Conservation (phyloP, 1,140 invertebrate species). For the Trissolcus basalis region DNA sequence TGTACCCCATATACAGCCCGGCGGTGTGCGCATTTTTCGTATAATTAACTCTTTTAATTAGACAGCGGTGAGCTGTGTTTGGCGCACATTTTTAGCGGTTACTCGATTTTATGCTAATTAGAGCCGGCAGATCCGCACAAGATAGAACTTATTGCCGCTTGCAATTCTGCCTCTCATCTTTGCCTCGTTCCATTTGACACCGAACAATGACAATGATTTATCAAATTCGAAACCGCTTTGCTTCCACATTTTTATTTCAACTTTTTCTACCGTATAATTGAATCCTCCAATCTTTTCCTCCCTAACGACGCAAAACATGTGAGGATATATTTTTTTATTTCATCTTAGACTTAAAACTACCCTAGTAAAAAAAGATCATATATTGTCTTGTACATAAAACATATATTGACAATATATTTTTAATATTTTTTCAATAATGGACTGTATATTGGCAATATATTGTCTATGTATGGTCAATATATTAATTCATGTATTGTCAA, state of each 20-base stretch:
- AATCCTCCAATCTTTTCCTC: background rate
- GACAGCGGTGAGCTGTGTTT: constrained; percentile 43
- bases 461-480: too few relatives aligned
- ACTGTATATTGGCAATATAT: too few relatives aligned
- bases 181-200: constrained; percentile 9
- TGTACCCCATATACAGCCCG: constrained; percentile 7
- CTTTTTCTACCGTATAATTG: too few relatives aligned
- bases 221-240: constrained; percentile 8
- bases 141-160: constrained; percentile 31
- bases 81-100: constrained; percentile 42
- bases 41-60: constrained; percentile 57
- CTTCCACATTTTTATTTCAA: background rate
- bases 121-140: constrained; percentile 24
- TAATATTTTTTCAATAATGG: too few relatives aligned
- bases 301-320: too few relatives aligned
- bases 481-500: too few relatives aligned
- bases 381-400: too few relatives aligned
- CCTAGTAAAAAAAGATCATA: too few relatives aligned
- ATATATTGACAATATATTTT: too few relatives aligned
- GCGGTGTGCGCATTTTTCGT: constrained; percentile 39
- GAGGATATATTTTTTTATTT: too few relatives aligned
- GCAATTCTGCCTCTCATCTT: constrained; percentile 38
- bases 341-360: too few relatives aligned
- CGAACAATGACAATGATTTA: constrained; percentile 41
- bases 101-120: constrained; percentile 57